Percentiles rank a stretch among this genome's conserved stretches.
These are phyloP conservation scores for Hyppa rectilinea DNA, from an alignment of 2,888 invertebrate species.

Conservation along the genomic window DNA sequence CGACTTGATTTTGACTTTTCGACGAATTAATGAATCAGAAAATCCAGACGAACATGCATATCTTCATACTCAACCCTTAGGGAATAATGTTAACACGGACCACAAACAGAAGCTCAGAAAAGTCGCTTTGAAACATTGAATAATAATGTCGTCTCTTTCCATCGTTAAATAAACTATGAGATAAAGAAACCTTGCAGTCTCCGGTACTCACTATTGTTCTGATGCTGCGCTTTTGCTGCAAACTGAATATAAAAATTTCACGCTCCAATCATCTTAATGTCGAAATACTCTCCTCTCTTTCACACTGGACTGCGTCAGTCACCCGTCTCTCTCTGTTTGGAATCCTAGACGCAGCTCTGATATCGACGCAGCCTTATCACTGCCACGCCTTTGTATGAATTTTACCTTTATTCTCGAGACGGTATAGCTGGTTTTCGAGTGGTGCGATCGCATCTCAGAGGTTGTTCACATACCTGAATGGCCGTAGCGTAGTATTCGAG, in stretches of 20 bases:
- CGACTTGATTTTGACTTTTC: no score
- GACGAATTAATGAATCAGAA: slow-evolving; percentile 9
- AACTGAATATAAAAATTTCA: slow-evolving; percentile 88
- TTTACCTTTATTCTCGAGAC: slow-evolving; percentile 69
- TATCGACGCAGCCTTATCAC: slow-evolving; percentile 90
- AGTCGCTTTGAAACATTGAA: slow-evolving; percentile 68
- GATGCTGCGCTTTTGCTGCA: slow-evolving; percentile 84
- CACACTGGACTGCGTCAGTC: slow-evolving; percentile 56
- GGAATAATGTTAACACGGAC: slow-evolving; percentile 60
- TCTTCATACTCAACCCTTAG: slow-evolving; percentile 56
- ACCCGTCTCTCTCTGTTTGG: slow-evolving; percentile 78
- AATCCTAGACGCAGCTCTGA: slow-evolving; percentile 89
- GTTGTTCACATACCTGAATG: slow-evolving; percentile 89
- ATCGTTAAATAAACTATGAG: slow-evolving; percentile 63
- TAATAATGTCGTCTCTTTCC: slow-evolving; percentile 60
- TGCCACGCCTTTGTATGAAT: slow-evolving; percentile 69
- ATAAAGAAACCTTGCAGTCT: slow-evolving; percentile 67
- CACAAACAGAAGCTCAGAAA: slow-evolving; percentile 60
- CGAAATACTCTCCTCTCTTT: slow-evolving; percentile 75
- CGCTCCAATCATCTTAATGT: slow-evolving; percentile 88
- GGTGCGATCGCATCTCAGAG: slow-evolving; percentile 74
- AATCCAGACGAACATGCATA: slow-evolving; percentile 33
- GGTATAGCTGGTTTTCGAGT: slow-evolving; percentile 78
- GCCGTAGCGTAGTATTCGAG: slow-evolving; percentile 88
- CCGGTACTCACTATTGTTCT: slow-evolving; percentile 77